These are phyloP conservation scores for Glaucidium brasilianum DNA, from an alignment of 2,113 vertebrate genomes.

Conservation along the genomic window DNA sequence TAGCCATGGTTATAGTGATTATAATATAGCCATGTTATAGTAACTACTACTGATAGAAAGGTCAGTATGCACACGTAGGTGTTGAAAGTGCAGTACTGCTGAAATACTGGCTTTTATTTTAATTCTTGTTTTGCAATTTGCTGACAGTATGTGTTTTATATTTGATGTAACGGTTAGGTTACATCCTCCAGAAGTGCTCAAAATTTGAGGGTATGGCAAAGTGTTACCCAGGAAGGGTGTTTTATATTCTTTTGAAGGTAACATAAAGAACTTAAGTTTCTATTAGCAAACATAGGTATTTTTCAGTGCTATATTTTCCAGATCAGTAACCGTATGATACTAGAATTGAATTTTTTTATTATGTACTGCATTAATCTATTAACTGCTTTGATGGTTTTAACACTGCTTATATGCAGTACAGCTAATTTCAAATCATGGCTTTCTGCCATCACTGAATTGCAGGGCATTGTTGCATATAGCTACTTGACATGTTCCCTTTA, in stretches of 20 bases:
- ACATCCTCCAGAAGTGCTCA: neutral
- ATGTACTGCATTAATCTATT: neutral
- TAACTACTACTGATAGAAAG: neutral
- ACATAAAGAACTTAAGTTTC: neutral
- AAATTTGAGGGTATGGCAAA: neutral
- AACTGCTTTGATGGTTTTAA: neutral
- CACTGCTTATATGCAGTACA: neutral
- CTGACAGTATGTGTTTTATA: neutral
- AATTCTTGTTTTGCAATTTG: neutral
- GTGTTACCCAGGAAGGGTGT: neutral
- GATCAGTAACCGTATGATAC: neutral
- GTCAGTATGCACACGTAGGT: neutral
- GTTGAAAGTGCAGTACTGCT: neutral
- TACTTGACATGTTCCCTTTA: neutral
- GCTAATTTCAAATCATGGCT: neutral
- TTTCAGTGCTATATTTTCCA: neutral
- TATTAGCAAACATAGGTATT: neutral
- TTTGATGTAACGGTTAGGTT: neutral
- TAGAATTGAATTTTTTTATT: neutral
- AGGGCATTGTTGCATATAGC: neutral
- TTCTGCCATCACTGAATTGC: neutral
- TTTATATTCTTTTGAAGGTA: neutral
- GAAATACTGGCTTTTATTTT: neutral
- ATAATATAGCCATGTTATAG: neutral
- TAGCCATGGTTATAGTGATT: neutral